Conservation (phyloP, 92 coral and sea anemone species). For the Paramuricea clavata region DNA sequence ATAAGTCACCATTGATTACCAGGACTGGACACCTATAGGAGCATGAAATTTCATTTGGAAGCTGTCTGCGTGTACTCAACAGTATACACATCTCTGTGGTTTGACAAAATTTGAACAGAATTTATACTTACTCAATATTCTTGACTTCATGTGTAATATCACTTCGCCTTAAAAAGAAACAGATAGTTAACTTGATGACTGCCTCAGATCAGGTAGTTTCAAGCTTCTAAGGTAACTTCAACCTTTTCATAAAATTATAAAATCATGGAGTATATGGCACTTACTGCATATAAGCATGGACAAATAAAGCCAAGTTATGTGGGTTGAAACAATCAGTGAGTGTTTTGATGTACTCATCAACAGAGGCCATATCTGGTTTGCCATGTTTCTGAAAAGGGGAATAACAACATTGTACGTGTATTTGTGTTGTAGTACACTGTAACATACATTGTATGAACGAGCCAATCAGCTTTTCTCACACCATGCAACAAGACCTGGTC, state of each 20-base stretch:
- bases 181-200: not conserved
- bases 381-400: conserved; percentile 78
- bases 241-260: too few species aligned
- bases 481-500: too few species aligned
- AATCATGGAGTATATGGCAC: too few species aligned
- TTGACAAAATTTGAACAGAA: not conserved
- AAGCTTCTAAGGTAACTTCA: too few species aligned
- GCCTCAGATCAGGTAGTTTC: too few species aligned
- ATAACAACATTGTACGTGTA: not conserved
- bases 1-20: conserved; percentile 96
- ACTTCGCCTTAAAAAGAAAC: conserved; percentile 23
- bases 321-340: conserved; percentile 88
- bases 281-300: conserved; percentile 88
- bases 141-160: conserved; percentile 39
- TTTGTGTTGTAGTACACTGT: too few species aligned
- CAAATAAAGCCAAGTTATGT: conserved; percentile 92
- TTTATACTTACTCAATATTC: conserved; percentile 26
- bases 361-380: conserved; percentile 80
- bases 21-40: conserved; percentile 75
- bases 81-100: not conserved
- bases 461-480: too few species aligned
- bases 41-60: not conserved
- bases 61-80: not conserved
- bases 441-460: too few species aligned
- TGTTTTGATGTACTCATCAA: conserved; percentile 82